Evolutionary conservation across 1,140 invertebrate genomes (phyloP), one percentile per base, ranked within the genome.

Genomic region (Choristoneura fumiferana): DNA sequence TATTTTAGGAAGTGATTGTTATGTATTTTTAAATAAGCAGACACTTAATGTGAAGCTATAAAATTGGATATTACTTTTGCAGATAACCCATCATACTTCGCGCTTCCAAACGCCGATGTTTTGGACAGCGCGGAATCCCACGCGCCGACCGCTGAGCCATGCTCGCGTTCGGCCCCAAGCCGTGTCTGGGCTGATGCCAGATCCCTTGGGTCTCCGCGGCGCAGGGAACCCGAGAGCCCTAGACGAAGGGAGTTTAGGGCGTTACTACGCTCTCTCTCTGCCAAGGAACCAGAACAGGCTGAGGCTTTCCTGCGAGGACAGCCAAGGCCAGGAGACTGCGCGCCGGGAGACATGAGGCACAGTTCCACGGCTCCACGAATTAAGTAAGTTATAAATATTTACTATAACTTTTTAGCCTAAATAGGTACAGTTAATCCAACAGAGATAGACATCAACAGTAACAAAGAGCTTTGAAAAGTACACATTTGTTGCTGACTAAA

Each of bases 1-100:
- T n/a, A 33, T 53, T 4, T 5, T 53, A 10, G 9, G 8, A 10
- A 33, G 17, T 53, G 22, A 8, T 9, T 1, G 1, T 9, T 29
- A 29, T 29, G 6, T 2, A 29, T 29, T 29, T 29, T 3, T 29
- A n/a, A n/a, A n/a, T n/a, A n/a, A n/a, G n/a, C n/a, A n/a, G n/a
- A n/a, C 22, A 29, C 22, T 29, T 29, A 29, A 3, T 6, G 22
- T 29, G 6, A 6, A 3, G 2, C 6, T 29, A 29, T 17, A 36
- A 65, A 53, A 34, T 38, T 39, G 54, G 33, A 15, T 39, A 15
- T 73, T 84, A 70, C 55, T 90, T 87, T 90, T 87, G 12, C 83
- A 91, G 90, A 91, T 76, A 91, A 91, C 68, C 91, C 91, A 38
- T 91, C 91, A n/a, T 91, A 91, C 72, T 91, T 91, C 63, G 84